A percentile compares a stretch with the other conserved stretches of the same genome.
Conservation (phyloP, 1,140 invertebrate species). For the Drosophila trapezifrons region DNA sequence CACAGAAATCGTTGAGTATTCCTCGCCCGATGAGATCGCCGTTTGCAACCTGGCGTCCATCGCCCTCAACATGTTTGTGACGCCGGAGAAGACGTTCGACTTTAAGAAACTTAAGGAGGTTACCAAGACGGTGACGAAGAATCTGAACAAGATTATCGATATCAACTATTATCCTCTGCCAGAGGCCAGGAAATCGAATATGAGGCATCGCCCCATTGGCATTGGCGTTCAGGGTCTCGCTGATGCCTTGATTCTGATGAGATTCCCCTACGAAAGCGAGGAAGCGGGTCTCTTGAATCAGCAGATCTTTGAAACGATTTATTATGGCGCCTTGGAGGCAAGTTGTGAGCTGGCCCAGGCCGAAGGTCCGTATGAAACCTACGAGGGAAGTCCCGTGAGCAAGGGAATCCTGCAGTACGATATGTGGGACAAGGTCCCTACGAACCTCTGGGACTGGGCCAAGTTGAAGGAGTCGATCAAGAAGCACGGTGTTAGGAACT, state of each 20-base stretch:
- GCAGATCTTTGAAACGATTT: constrained; percentile 99
- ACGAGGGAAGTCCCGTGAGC: constrained; percentile 95
- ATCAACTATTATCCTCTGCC: constrained; percentile 97
- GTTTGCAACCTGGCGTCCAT: constrained; percentile 99
- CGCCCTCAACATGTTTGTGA: constrained; percentile 98
- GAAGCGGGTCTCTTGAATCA: constrained; percentile 95
- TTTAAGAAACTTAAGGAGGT: constrained; percentile 95
- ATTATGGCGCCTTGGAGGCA: constrained; percentile 97
- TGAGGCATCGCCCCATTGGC: constrained; percentile 96
- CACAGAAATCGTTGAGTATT: constrained; percentile 98
- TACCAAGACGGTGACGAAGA: constrained; percentile 94
- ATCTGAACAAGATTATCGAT: constrained; percentile 99
- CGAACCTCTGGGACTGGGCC: constrained; percentile 95
- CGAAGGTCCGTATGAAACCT: constrained; percentile 95
- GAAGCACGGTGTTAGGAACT: constrained; percentile 96
- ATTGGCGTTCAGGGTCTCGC: constrained; percentile 99
- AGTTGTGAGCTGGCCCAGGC: constrained; percentile 97
- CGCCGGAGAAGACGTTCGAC: constrained; percentile 91
- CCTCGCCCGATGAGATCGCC: constrained; percentile 95
- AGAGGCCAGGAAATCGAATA: constrained; percentile 95
- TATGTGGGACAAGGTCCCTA: constrained; percentile 97
- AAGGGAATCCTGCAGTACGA: constrained; percentile 99
- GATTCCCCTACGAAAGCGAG: constrained; percentile 95
- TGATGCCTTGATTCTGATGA: constrained; percentile 98
- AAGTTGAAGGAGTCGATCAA: constrained; percentile 94